Conservation (phyloP, 2,797 vertebrate species). For the Brotula barbata region DNA sequence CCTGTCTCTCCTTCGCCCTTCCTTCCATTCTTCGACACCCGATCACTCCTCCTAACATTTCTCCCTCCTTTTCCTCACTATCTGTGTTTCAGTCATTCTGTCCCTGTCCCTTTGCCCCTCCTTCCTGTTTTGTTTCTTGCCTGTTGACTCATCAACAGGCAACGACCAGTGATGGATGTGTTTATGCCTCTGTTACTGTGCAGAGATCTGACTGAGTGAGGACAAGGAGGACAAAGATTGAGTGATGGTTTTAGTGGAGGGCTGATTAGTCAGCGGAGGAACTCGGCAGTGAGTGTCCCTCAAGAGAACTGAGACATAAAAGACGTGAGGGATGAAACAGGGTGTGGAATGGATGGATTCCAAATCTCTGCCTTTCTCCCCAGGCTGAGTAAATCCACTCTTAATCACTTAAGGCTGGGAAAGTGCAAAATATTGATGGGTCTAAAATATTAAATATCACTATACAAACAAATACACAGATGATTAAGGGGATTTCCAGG, state of each 20-base stretch:
- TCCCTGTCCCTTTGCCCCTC: not conserved
- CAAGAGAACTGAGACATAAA: conserved; percentile 2
- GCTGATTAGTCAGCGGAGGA: not conserved
- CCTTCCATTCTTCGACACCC: conserved; percentile 49
- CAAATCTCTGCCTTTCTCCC: conserved; percentile 5
- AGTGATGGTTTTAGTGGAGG: conserved; percentile 22
- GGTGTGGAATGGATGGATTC: not conserved
- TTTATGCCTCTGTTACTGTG: conserved; percentile 26
- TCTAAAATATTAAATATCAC: too few species aligned
- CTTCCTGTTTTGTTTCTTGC: conserved; percentile 20
- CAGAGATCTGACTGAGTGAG: conserved; percentile 28
- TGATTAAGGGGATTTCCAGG: too few species aligned
- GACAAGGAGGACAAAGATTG: conserved; percentile 32
- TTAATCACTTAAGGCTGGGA: too few species aligned
- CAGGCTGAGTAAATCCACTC: conserved; percentile 23
- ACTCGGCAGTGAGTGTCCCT: not conserved
- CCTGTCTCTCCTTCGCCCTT: conserved; percentile 26
- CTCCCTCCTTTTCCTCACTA: conserved; percentile 9
- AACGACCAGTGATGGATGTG: conserved; percentile 48
- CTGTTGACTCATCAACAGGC: conserved; percentile 40
- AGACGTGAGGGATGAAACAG: not conserved
- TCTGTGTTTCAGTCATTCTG: conserved; percentile 44
- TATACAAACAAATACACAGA: too few species aligned
- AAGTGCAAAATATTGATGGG: too few species aligned
- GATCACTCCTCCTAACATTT: conserved; percentile 34